Base-by-base conservation (phyloP, 2,888 invertebrate genomes). In the Rhogogaster chlorosoma region DNA sequence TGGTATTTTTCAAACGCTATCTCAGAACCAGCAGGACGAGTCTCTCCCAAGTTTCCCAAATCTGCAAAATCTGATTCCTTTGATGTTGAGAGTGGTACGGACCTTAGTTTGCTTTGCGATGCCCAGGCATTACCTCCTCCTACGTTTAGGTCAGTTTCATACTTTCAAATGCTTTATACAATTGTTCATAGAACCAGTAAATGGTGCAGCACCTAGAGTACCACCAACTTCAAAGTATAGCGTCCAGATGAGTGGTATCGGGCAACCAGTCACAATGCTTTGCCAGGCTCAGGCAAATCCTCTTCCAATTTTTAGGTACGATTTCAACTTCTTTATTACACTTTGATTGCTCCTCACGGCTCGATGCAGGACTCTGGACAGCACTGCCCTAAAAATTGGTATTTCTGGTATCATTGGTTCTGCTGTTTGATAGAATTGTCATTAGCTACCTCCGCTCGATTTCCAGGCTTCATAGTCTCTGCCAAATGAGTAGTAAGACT, bases 261-360 rank as follows among this genome's bases (percentile, higher is more conserved):
- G 86, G 78, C 85, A 83, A 87, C 77, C 90, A 80, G 71, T 91
- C 42, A 88, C 90, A 18, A 87, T 96, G 88, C 94, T 96, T 83
- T 96, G 96, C 93, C 95, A 95, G 94, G 96, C 96, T 87, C 96
- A 96, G 92, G 96, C 95, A 64, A 96, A 94, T 94, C 96, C 96
- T 75, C 95, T 96, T 86, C 96, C 96, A 64, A 91, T 94, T 89
- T 95, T 95, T 95, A 96, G 96, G 96, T 96, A 95, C 94, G 94
- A 64, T 36, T 29, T 18, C 45, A 61, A 80, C 6, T 53, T 32
- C 7, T 77, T 2, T 53, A 29, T 18, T 29, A 77, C 32, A 32
- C 29, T n/a, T 32, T 53, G 38, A 80, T 57, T 36, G 22, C 57
- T 57, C 10, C 5, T 61, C 12, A 36, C 12, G 38, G 6, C 38